These are phyloP conservation scores for Dasyprocta punctata DNA, from an alignment of 2,113 vertebrate genomes.

Conservation along the genomic window DNA sequence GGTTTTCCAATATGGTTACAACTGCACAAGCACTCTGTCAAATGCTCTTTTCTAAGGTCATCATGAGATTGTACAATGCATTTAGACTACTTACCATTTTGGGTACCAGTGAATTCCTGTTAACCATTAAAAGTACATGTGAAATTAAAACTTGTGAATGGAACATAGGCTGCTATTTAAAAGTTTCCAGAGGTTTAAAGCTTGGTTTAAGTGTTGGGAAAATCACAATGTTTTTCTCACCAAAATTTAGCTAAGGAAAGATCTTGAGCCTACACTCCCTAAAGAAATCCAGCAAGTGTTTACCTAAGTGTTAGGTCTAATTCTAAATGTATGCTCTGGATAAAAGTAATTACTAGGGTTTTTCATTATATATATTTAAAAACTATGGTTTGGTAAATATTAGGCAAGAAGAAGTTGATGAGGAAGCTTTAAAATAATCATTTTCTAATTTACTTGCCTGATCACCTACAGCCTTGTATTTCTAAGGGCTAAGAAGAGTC, in stretches of 20 bases:
- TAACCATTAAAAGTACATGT: too few species aligned
- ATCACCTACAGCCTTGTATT: background rate
- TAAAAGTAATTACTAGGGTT: background rate
- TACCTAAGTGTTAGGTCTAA: background rate
- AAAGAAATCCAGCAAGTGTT: background rate
- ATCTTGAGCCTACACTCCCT: background rate
- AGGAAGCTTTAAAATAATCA: background rate
- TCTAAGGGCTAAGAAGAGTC: background rate
- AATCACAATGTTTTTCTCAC: background rate
- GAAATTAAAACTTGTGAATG: too few species aligned
- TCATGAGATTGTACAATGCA: background rate
- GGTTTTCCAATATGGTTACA: background rate
- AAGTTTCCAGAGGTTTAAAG: background rate
- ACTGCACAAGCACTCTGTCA: background rate
- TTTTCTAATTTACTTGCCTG: background rate
- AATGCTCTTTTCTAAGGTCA: background rate
- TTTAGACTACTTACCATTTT: background rate
- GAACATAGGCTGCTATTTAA: background rate
- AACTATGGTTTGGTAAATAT: background rate
- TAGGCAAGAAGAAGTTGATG: background rate
- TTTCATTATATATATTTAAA: background rate
- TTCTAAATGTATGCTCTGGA: background rate
- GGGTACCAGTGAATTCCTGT: background rate
- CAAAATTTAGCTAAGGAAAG: background rate
- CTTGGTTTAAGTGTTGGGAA: background rate